Base-by-base conservation (phyloP, 2,797 vertebrate species). In the Chromobotia macracanthus region DNA sequence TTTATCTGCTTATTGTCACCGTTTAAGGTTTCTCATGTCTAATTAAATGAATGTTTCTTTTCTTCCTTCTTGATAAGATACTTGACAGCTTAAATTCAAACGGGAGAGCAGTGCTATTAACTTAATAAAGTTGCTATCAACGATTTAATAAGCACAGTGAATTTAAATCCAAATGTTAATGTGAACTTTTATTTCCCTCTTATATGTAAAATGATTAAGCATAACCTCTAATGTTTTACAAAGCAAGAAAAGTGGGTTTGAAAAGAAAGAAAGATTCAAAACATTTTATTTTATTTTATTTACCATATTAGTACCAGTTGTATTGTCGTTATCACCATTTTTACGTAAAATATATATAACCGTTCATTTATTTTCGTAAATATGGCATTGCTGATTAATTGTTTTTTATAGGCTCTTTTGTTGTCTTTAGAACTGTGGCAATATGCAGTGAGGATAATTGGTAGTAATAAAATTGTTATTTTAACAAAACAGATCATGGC, bases 401-500 rank as follows among this genome's bases (percentile, higher is more conserved):
- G 15, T 67, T 31, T 28, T 60, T 18, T 18, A 56, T 66, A 3
- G 13, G 28, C 31, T 63, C 25, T 38, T 21, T 19, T 53, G 16
- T 48, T 55, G 15, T 41, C 25, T 35, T 10, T n/a, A 21, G 12
- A 64, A 10, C 19, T 68, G 48, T 21, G 51, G 44, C 51, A 48
- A 50, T 18, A 66, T 53, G 21, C 15, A 44, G n/a, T 53, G 1
- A 65, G 56, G 38, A 58, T 13, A 72, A 64, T 31, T 21, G 25
- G 8, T 0, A 72, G 77, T 51, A 79, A 58, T 72, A 35, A 31
- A 56, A 21, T 13, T 65, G 61, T 79, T 79, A 19, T 72, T 79
- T 72, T 79, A 79, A 73, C 51, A 48, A 79, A 79, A 72, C 53
- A 15, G 31, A 56, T 18, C 35, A 51, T 38, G 15, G 55, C 50